These are phyloP conservation scores for Pseudolaguvia tuberculata DNA, from an alignment of 2,113 vertebrate species.

Conservation along the genomic window DNA sequence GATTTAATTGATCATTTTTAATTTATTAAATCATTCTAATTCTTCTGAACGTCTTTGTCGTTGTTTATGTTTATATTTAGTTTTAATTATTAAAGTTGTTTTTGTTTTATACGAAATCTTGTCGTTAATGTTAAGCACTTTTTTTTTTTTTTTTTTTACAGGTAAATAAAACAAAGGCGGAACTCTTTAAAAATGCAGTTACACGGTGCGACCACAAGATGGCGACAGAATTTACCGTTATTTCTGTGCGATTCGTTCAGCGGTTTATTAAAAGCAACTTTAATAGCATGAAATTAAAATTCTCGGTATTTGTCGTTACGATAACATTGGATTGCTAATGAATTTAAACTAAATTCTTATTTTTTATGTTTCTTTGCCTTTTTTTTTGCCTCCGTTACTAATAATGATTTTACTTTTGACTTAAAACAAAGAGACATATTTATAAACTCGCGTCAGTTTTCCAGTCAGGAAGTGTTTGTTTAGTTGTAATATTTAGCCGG, in stretches of 20 bases:
- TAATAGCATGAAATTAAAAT: not conserved
- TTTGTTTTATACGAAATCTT: not conserved
- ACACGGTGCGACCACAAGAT: not conserved
- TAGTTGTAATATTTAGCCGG: not conserved
- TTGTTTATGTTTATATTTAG: not conserved
- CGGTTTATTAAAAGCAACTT: not conserved
- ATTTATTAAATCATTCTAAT: not conserved
- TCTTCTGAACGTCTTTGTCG: not conserved
- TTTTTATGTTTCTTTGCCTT: not conserved
- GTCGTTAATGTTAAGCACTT: not conserved
- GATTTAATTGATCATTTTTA: not conserved
- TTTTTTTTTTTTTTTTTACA: not conserved
- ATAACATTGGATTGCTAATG: not conserved
- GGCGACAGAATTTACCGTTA: not conserved
- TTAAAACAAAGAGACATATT: too few relatives aligned
- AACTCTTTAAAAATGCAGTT: not conserved
- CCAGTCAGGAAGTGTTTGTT: not conserved
- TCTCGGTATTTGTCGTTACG: not conserved
- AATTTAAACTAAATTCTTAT: not conserved
- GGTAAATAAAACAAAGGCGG: constrained; percentile 10
- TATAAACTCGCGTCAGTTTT: not conserved
- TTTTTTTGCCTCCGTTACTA: not conserved
- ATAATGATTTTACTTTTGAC: too few relatives aligned
- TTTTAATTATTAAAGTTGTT: not conserved
- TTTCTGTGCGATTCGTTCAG: not conserved